Base-by-base conservation (phyloP, 2,888 invertebrate genomes). In the Drosophila neonasuta region DNA sequence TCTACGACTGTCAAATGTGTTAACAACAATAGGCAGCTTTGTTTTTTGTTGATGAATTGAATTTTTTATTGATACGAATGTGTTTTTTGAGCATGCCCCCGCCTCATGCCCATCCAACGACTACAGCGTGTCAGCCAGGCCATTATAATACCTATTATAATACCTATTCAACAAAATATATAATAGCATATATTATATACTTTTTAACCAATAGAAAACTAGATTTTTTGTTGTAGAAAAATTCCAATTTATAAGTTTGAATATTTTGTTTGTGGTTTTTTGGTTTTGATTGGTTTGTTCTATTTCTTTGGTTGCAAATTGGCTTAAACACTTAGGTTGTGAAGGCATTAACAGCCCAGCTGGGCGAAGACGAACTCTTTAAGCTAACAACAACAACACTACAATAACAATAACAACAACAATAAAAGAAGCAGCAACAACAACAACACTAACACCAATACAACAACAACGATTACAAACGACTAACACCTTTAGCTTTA, bases 241-340 rank as follows among this genome's bases (percentile, higher is more conserved):
- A 9, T 59, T 73, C 39, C 10, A 10, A 2, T 50, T 41, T 41
- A 51, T 63, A 0, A 30, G 20, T 63, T 62, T 62, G 7, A 9
- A 24, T 34, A 36, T 58, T 57, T 41, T 17, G n/a, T 39, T 45
- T 34, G 10, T 29, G 7, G 8, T 32, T 55, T 15, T 52, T 15
- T 34, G 4, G 11, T 34, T 44, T 66, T 46, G 17, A 42, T 57
- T 66, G 57, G 11, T 36, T 30, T 30, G 54, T 71, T 63, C 39
- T 55, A 42, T 34, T 51, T 55, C 68, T 68, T 77, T 30, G 54
- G 61, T 78, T 77, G 73, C 73, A 56, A 76, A 68, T 71, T 75
- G 77, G 71, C 70, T 70, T 62, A 24, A 24, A 58, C 71, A 76
- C 57, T 56, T 72, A 71, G 59, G 77, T 49, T 64, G 48, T 54